phyloP scores from a whole-genome alignment of 2,797 vertebrate genomes.

The Ateles fusciceps region DNA sequence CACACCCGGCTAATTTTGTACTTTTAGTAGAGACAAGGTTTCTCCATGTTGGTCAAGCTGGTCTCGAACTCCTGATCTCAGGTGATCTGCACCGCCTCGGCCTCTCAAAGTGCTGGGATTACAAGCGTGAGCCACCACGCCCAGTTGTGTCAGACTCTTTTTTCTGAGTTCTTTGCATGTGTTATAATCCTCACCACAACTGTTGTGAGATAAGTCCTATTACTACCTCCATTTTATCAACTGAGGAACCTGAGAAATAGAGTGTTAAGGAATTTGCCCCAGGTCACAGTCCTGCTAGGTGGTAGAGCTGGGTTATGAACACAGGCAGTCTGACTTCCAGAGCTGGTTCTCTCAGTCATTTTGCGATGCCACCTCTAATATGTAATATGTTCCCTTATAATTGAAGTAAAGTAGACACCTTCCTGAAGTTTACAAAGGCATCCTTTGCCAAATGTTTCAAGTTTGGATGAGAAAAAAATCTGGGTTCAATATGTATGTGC shows the following conservation, averaged over 20 bases:
- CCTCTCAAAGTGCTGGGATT: too few relatives aligned
- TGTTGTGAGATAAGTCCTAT: neutral
- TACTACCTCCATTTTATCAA: neutral
- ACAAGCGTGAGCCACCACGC: too few relatives aligned
- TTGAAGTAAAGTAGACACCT: neutral
- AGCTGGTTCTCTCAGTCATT: neutral
- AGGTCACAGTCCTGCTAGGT: neutral
- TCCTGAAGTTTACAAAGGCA: neutral
- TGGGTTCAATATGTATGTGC: neutral
- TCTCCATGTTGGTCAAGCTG: too few relatives aligned
- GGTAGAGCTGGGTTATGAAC: neutral
- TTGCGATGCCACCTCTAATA: neutral
- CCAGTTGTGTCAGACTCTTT: neutral
- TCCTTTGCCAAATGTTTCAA: conserved; percentile 6
- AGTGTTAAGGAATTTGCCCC: neutral
- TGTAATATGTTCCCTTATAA: neutral
- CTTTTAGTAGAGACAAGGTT: too few relatives aligned
- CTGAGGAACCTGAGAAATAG: neutral
- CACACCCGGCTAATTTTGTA: too few relatives aligned
- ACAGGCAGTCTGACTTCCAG: neutral
- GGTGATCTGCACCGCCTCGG: too few relatives aligned
- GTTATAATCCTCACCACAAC: neutral
- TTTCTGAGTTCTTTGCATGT: neutral
- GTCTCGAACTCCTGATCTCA: too few relatives aligned
- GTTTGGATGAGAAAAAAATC: neutral